Evolutionary conservation across 1,140 invertebrate genomes (phyloP), one percentile per base, ranked within the genome.

Genomic region (Cataglyphis hispanica): DNA sequence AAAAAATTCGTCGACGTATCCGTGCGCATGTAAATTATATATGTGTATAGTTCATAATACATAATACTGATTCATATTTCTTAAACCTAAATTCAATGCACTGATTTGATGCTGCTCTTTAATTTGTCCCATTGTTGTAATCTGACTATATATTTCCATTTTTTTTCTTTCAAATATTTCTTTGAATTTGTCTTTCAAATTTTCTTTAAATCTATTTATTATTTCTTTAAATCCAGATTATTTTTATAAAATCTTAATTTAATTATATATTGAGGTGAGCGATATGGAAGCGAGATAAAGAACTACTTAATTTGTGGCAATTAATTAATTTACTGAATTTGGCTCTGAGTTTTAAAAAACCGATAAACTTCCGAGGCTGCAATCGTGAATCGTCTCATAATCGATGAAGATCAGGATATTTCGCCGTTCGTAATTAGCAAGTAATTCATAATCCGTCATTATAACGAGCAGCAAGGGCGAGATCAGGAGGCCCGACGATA

Each of bases 1-100:
- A 31, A 43, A 37, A 66, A 2, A 84, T 76, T 61, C 66, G 67
- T 66, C 80, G 46, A 69, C 27, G 13, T 43, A 72, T 58, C 16
- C 11, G 31, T 3, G 4, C 40, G n/a, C n/a, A n/a, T n/a, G 8
- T 19, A n/a, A 56, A 37, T 37, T 25, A 22, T 10, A 25, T 31
- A 31, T 27, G 11, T 5, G 19, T 43, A 43, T 4, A 27, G 19
- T 4, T 46, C 13, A 31, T 46, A 22, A 13, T 46, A 19, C 3
- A n/a, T n/a, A n/a, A n/a, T 2, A 31, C 10, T 8, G 11, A 8
- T 76, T 76, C 7, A 40, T 6, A 13, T n/a, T 13, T 37, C 31
- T 37, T 16, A 16, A 60, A 22, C 22, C 25, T 11, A 25, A 78
- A 43, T 25, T 16, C 16, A 19, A 2, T 46, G 13, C 16, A 22